phyloP scores from a whole-genome alignment of 2,113 vertebrate genomes.

The Pagrus major region DNA sequence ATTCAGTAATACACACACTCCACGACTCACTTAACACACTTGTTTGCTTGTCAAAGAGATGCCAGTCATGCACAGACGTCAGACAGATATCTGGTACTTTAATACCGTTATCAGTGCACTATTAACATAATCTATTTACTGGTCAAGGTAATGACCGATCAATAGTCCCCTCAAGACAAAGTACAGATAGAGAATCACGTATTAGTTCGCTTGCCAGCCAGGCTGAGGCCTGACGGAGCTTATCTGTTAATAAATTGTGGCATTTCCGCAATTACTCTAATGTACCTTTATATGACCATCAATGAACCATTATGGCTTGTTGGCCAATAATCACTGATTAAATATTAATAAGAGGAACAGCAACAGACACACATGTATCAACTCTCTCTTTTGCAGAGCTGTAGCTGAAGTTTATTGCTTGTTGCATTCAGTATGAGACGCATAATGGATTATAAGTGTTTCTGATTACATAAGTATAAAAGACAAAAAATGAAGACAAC shows the following conservation, averaged over 20 bases:
- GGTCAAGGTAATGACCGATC: constrained; percentile 36
- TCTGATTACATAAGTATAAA: not conserved
- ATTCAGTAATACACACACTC: not conserved
- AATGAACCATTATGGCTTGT: not conserved
- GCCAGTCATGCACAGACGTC: not conserved
- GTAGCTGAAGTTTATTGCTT: not conserved
- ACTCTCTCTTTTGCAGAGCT: not conserved
- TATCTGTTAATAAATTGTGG: constrained; percentile 6
- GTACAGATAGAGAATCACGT: constrained; percentile 1
- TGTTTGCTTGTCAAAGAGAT: not conserved
- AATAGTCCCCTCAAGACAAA: constrained; percentile 28
- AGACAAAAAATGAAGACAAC: constrained; percentile 33
- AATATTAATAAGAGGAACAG: not conserved
- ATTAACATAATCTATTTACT: constrained; percentile 37
- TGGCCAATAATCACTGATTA: not conserved
- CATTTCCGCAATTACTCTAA: not conserved
- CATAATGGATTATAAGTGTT: not conserved
- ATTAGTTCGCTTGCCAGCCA: not conserved
- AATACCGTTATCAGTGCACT: constrained; percentile 25
- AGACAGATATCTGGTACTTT: not conserved
- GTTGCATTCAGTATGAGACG: not conserved
- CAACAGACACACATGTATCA: not conserved
- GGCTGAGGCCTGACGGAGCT: not conserved
- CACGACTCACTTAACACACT: not conserved
- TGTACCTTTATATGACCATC: not conserved